phyloP scores from a whole-genome alignment of 2,113 vertebrate species.

The human (Homo sapiens) region GRCh38 chr1:29983001-29983500 shows the following conservation, averaged over 20 bases:
- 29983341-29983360: background rate
- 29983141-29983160: background rate
- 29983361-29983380: background rate
- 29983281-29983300: background rate
- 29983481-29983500: background rate
- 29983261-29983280: background rate
- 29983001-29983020: too few relatives aligned
- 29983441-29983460: background rate
- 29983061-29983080: background rate
- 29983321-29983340: background rate
- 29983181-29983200: background rate
- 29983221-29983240: background rate
- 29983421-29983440: rapidly evolving
- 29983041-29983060: background rate
- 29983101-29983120: background rate
- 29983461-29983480: background rate
- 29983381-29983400: too few relatives aligned
- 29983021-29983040: too few relatives aligned
- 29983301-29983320: background rate
- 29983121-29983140: background rate
- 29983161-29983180: background rate
- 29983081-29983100: background rate
- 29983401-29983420: background rate
- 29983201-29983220: background rate
- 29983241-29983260: background rate